Evolutionary conservation across 2,797 vertebrate genomes (phyloP).

Genomic region (Paramormyrops hopkinsi): DNA sequence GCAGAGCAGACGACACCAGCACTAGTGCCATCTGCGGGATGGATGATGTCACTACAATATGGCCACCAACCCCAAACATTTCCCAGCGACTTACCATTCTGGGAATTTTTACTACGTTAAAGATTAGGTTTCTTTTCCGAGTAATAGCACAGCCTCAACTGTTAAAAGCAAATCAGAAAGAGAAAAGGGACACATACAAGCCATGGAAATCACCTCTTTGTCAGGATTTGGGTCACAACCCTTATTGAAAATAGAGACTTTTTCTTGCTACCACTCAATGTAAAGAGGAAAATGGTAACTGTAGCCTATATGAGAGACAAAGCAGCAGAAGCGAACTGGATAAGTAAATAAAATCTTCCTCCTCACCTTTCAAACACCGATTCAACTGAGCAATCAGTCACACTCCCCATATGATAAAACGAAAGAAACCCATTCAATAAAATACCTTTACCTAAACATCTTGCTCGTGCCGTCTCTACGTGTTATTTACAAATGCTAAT

Average conservation of each 20-base stretch:
- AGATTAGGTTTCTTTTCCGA: conserved; percentile 11
- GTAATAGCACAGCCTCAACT: conserved; percentile 26
- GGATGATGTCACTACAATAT: conserved; percentile 14
- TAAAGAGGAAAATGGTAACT: conserved; percentile 6
- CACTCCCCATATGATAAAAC: conserved; percentile 45
- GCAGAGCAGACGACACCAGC: conserved; percentile 25
- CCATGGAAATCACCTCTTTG: neutral
- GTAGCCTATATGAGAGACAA: conserved; percentile 37
- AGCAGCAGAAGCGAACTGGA: conserved; percentile 20
- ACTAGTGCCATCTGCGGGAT: conserved; percentile 26
- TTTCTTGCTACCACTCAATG: neutral
- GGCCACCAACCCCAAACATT: neutral
- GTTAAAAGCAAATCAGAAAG: neutral
- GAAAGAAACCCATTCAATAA: conserved; percentile 49
- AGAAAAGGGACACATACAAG: neutral
- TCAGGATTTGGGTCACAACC: neutral
- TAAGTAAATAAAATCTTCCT: conserved; percentile 26
- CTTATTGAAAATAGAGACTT: neutral
- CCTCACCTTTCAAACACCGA: conserved; percentile 29
- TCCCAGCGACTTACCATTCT: conserved; percentile 11
- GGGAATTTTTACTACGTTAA: conserved; percentile 27
- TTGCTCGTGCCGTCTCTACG: conserved; percentile 48
- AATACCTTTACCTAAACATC: conserved; percentile 61
- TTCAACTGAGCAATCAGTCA: neutral
- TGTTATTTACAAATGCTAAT: conserved; percentile 60